Conservation (phyloP, 2,797 vertebrate genomes). For the Muscicapa comitata region DNA sequence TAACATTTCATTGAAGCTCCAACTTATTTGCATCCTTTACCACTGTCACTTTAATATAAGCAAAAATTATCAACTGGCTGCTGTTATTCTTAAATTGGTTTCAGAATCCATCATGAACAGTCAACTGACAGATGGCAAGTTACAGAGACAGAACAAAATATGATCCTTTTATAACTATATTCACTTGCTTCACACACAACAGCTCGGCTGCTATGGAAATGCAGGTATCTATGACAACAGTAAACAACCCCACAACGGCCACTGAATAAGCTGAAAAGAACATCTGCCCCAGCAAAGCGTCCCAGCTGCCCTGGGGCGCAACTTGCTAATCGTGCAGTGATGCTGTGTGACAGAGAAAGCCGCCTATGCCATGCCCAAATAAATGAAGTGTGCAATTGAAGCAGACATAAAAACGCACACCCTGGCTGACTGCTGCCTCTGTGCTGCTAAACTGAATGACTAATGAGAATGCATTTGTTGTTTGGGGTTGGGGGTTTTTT, state of each 20-base stretch:
- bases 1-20: background rate
- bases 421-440: conserved; percentile 69
- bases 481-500: background rate
- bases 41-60: conserved; percentile 35
- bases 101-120: conserved; percentile 68
- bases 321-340: conserved; percentile 69
- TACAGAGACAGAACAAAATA: conserved; percentile 77
- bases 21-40: conserved; percentile 2
- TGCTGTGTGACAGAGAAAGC: conserved; percentile 70
- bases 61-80: conserved; percentile 44
- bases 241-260: conserved; percentile 80
- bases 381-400: conserved; percentile 79
- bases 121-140: conserved; percentile 82
- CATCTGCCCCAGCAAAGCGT: conserved; percentile 79
- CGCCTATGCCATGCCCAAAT: conserved; percentile 69
- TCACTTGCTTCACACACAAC: conserved; percentile 77
- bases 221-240: conserved; percentile 77
- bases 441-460: conserved; percentile 64
- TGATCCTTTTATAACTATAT: conserved; percentile 83
- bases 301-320: conserved; percentile 76
- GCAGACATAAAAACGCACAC: conserved; percentile 74
- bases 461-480: conserved; percentile 45
- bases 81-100: conserved; percentile 64
- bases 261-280: conserved; percentile 81
- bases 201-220: conserved; percentile 82